These are phyloP conservation scores for Albula goreensis DNA, from an alignment of 2,113 vertebrate genomes.

Conservation along the genomic window DNA sequence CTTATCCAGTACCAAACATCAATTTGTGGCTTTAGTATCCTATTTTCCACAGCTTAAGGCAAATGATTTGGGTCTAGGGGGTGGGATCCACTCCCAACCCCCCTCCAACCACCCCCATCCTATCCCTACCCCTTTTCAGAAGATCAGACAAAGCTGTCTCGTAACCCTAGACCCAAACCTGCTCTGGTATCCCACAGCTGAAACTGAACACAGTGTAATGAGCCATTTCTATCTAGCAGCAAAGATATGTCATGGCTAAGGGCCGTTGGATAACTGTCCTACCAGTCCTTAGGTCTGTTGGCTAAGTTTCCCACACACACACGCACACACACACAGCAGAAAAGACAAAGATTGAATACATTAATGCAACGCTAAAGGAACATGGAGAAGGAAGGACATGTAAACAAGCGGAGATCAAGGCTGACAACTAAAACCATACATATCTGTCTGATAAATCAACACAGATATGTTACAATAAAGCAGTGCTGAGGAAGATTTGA, in stretches of 20 bases:
- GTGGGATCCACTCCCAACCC: not conserved
- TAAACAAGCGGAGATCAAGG: not conserved
- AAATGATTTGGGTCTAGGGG: slow-evolving; percentile 28
- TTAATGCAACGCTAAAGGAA: not conserved
- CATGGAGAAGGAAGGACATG: not conserved
- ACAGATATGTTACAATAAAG: not conserved
- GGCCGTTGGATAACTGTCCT: slow-evolving; percentile 20
- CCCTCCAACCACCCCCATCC: slow-evolving; percentile 11
- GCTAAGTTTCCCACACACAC: not conserved
- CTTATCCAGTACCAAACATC: slow-evolving; percentile 27
- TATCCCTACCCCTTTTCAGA: slow-evolving; percentile 37
- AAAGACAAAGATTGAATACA: not conserved
- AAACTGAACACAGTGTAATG: slow-evolving; percentile 45
- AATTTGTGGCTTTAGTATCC: slow-evolving; percentile 33
- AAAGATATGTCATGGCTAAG: slow-evolving; percentile 29
- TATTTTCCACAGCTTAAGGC: slow-evolving; percentile 38
- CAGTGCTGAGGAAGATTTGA: not conserved
- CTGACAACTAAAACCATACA: not conserved
- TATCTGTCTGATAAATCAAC: not conserved
- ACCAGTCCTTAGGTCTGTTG: not conserved
- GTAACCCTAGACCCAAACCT: slow-evolving; percentile 61
- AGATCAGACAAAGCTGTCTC: slow-evolving; percentile 64
- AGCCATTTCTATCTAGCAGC: slow-evolving; percentile 54
- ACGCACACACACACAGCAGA: not conserved
- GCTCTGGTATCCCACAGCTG: slow-evolving; percentile 43